Base-by-base conservation (phyloP, 2,888 invertebrate species). In the Synanthedon tipuliformis region DNA sequence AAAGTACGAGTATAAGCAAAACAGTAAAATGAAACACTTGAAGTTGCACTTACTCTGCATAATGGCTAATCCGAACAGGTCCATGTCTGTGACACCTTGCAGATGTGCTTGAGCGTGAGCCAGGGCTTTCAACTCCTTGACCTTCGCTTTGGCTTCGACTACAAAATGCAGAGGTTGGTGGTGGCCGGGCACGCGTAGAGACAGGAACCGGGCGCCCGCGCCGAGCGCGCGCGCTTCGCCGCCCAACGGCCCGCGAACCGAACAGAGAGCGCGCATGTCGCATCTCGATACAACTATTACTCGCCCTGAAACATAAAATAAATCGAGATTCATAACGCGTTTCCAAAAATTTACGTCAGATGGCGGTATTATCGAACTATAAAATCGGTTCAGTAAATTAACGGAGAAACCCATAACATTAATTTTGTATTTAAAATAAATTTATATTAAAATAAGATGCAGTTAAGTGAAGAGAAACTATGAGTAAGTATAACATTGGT, bases 31-130 rank as follows among this genome's bases (percentile, higher is more conserved):
- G 13, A 12, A 41, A 11, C 23, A 15, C 23, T n/a, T 16, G 16
- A 15, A 4, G 11, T 49, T 16, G 48, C 41, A 68, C 82, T 91
- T 80, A 95, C 95, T 95, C 89, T 92, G 92, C 75, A 93, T 90
- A 71, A 93, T 89, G 68, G 95, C 94, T 77, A 96, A 88, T 73
- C 95, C 95, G 88, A 95, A 95, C 69, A 95, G 91, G 74, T 95
- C 93, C 72, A 92, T 92, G 84, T 95, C 95, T 83, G 91, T 90
- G 90, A 95, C 92, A 81, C 93, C 94, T 87, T 93, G 92, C 75
- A 94, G 91, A 73, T 92, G 92, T 69, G 95, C 92, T 85, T 95
- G 93, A 59, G 91, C 89, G 78, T 92, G 93, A 88, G 94, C 93
- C 80, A 94, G 92, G 66, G 91, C 89, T 76, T 94, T 94, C 63